These are phyloP conservation scores for Hyposoter dolosus DNA, from an alignment of 2,888 invertebrate species.

Conservation along the genomic window DNA sequence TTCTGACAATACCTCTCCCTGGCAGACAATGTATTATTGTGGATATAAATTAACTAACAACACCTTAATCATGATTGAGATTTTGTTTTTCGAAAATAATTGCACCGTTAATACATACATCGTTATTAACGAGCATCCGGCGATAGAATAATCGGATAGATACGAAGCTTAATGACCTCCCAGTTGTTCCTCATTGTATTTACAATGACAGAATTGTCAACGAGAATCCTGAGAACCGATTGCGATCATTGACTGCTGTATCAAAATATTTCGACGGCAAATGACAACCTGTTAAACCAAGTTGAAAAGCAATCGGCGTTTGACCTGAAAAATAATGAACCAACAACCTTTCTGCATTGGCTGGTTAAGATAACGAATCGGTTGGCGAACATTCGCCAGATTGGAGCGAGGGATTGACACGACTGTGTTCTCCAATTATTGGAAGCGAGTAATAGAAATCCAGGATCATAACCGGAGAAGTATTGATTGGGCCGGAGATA, in stretches of 20 bases:
- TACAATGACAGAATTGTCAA: neutral
- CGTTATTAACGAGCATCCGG: too few relatives aligned
- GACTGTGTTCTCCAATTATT: neutral
- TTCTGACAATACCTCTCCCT: slow-evolving; percentile 10
- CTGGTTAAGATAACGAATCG: slow-evolving; percentile 67
- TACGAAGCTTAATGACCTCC: too few relatives aligned
- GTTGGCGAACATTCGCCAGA: slow-evolving; percentile 33
- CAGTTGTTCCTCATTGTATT: neutral
- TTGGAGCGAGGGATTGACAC: neutral
- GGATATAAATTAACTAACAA: slow-evolving; percentile 18
- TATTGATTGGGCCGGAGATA: neutral
- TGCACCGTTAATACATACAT: too few relatives aligned
- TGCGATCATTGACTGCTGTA: neutral
- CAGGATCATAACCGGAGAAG: neutral
- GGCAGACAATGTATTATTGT: slow-evolving; percentile 17
- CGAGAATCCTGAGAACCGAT: slow-evolving; percentile 20
- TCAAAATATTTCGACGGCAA: slow-evolving; percentile 26
- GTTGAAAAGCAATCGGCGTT: slow-evolving; percentile 46
- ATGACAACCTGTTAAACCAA: slow-evolving; percentile 61
- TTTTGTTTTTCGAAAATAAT: too few relatives aligned
- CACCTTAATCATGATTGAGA: too few relatives aligned
- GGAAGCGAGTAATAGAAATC: neutral
- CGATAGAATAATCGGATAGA: too few relatives aligned
- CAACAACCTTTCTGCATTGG: slow-evolving; percentile 67
- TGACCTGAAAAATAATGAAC: slow-evolving; percentile 66